Conservation (phyloP, 2,888 invertebrate genomes). For the Nebria salina region DNA sequence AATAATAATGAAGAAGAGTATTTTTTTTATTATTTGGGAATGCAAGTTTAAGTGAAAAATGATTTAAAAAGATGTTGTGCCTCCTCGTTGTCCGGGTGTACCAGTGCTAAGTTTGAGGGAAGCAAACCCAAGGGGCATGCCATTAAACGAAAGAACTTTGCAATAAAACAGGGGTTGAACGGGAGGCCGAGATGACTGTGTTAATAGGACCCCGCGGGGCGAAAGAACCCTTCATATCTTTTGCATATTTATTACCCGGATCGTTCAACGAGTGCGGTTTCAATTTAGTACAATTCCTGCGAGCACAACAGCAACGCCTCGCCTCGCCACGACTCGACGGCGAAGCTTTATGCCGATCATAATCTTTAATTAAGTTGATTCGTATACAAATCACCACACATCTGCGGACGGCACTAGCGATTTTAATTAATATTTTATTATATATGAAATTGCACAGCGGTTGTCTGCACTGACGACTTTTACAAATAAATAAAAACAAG, state of each 20-base stretch:
- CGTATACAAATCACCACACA: slow-evolving; percentile 9
- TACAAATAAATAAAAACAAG: background rate
- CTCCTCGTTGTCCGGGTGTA: background rate
- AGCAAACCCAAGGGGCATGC: slow-evolving; percentile 19
- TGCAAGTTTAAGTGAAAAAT: too few species aligned
- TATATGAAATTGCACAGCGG: background rate
- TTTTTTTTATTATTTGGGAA: background rate
- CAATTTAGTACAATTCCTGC: slow-evolving; percentile 32
- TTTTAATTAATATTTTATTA: slow-evolving; percentile 19
- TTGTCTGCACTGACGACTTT: background rate
- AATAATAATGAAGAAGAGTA: too few species aligned
- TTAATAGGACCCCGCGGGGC: slow-evolving; percentile 35
- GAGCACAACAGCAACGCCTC: background rate
- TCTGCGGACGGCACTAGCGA: background rate
- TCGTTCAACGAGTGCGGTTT: slow-evolving; percentile 41
- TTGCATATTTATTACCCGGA: slow-evolving; percentile 46
- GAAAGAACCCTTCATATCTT: slow-evolving; percentile 41
- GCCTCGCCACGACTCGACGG: slow-evolving; percentile 2
- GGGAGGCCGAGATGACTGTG: slow-evolving; percentile 23
- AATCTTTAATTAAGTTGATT: slow-evolving; percentile 25
- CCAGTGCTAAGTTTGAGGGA: slow-evolving; percentile 13
- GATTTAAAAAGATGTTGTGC: background rate
- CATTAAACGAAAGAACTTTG: slow-evolving; percentile 44
- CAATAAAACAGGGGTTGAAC: slow-evolving; percentile 30
- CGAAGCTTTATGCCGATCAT: slow-evolving; percentile 10